phyloP scores from a whole-genome alignment of 2,797 vertebrate genomes.

The Halcyon badia region DNA sequence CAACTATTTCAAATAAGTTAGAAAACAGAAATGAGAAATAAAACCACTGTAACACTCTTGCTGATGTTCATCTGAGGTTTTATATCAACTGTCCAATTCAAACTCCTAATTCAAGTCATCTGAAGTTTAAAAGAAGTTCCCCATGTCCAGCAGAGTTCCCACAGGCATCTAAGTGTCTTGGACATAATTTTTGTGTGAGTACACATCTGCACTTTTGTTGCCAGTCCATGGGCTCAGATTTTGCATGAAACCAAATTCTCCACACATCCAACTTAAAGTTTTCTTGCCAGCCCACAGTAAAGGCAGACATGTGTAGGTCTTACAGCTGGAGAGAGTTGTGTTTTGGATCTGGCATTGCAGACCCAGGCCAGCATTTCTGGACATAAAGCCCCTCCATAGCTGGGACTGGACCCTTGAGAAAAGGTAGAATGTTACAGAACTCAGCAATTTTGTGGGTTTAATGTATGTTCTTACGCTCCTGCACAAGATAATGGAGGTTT shows the following conservation, averaged over 20 bases:
- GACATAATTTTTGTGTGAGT: rapidly evolving
- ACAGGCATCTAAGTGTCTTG: background rate
- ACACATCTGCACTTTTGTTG: background rate
- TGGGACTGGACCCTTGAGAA: background rate
- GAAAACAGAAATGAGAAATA: background rate
- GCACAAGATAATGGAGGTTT: background rate
- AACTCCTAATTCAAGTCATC: background rate
- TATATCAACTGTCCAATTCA: background rate
- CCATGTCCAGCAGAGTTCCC: background rate
- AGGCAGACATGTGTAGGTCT: background rate
- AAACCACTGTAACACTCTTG: background rate
- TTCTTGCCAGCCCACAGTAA: background rate
- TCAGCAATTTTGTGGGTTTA: background rate
- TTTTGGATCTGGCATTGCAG: background rate
- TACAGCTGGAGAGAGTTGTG: background rate
- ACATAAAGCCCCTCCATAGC: rapidly evolving
- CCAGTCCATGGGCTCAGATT: background rate
- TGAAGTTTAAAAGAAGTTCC: background rate
- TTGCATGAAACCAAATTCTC: background rate
- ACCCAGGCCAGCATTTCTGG: background rate
- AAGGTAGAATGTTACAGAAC: background rate
- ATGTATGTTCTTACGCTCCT: background rate
- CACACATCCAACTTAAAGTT: rapidly evolving
- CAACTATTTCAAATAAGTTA: background rate
- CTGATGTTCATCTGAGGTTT: background rate